Evolutionary conservation across 2,888 invertebrate species (phyloP), one percentile per base, ranked within the genome.

Genomic region (Arctia plantaginis): DNA sequence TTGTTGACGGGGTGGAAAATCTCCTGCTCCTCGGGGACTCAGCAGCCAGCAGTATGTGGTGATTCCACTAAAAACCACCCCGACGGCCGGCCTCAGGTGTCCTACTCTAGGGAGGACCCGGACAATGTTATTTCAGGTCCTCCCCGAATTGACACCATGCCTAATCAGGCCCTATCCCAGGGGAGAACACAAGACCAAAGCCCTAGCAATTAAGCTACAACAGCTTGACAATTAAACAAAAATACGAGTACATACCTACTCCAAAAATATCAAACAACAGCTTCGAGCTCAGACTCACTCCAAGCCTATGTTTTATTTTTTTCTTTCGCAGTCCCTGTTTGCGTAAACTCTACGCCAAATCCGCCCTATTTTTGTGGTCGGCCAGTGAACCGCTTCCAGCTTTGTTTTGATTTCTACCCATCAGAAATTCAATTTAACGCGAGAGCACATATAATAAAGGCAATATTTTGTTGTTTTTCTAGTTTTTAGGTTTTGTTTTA

Each of bases 301-400:
- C 72, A 77, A 74, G 75, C 81, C 83, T 82, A 74, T 80, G 51
- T 84, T 84, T 85, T 85, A 79, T 83, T 79, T 83, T 82, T 84
- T 85, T 82, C 83, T 8, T 82, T 70, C 76, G 76, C 78, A 72
- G 75, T 83, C 73, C 77, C 80, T 88, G 86, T 88, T 89, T 89
- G 86, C 90, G 87, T 87, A 88, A 89, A 88, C 85, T 85, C 84
- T 81, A 80, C 82, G 83, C 82, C 85, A 87, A 91, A 91, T 88
- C 88, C 83, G 86, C 84, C 86, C 87, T 89, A 89, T 91, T 92
- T 91, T 90, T 89, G 88, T 88, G 85, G 85, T 86, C 86, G 87
- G 86, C 88, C 90, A 90, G 82, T 89, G 90, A 90, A 89, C 89
- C 88, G 86, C 69, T 76, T 44, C 79, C 71, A 76, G 83, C 82